Evolutionary conservation across 2,888 invertebrate genomes (phyloP), one percentile per base, ranked within the genome.

Genomic region (Acleris sparsana): DNA sequence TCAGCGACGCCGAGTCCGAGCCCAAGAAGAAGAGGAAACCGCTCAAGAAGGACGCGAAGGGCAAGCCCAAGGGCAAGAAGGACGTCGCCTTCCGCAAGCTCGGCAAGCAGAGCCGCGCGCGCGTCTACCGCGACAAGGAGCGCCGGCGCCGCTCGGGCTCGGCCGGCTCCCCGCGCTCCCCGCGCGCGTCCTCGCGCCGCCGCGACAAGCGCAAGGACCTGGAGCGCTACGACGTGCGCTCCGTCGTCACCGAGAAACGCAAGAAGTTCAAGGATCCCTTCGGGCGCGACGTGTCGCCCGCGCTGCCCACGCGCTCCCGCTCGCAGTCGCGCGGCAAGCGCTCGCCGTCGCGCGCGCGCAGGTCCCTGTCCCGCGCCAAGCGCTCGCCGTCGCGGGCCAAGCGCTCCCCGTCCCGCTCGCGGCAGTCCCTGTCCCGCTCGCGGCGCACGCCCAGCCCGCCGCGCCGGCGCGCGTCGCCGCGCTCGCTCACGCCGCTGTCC

Each of bases 181-280:
- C 22, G 52, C 79, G 43, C 70, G 75, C 2, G 72, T 72, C 72
- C 70, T 74, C 76, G 33, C 73, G 75, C 63, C 57, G 78, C 68
- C 53, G 80, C 80, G 93, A 86, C 70, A 96, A 95, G 77, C 93
- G 97, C 17, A 95, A 96, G 78, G 97, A 97, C 77, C 87, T 97
- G 58, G 96, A 96, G 75, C 93, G 97, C 3, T 97, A 97, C 83
- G 96, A 97, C 88, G 97, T 97, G 11, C 93, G 97, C 49, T 95
- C 95, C 69, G 89, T 97, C 46, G 95, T 97, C 9, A 94, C 95
- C 5, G 95, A 95, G 70, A 95, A 95, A 73, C 94, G 95, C 0
- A 89, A 94, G 44, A 89, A 94, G 44, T 90, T 94, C 62, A 96
- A 95, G 84, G 97, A 97, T 85, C 94, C 95, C 59, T 97, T 97